Conservation (phyloP, 2,797 vertebrate species). For the Neomorphus geoffroyi region DNA sequence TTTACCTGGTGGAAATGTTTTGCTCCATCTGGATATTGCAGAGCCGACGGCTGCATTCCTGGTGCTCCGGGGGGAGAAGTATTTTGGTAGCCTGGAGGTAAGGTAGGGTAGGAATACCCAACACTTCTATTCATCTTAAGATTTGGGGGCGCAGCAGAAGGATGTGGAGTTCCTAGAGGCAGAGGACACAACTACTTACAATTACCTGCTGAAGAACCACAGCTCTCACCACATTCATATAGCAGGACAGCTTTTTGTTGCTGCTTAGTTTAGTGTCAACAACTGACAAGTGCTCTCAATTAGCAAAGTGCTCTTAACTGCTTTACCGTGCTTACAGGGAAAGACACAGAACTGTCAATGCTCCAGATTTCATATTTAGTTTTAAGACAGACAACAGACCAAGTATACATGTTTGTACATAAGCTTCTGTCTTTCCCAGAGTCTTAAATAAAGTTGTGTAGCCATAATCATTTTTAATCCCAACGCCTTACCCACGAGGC, state of each 20-base stretch:
- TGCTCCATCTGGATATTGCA: conserved; percentile 83
- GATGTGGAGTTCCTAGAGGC: conserved; percentile 76
- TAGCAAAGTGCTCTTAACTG: not conserved
- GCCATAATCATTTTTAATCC: not conserved
- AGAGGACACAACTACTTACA: conserved; percentile 44
- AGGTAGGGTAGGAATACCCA: conserved; percentile 87
- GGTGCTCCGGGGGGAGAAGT: conserved; percentile 67
- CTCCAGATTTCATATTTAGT: not conserved
- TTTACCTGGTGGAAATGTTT: conserved; percentile 89
- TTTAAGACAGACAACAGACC: not conserved
- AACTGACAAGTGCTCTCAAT: not conserved
- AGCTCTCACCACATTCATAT: not conserved
- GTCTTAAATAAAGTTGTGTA: not conserved
- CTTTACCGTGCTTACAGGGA: not conserved
- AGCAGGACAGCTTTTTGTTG: not conserved
- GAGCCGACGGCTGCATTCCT: conserved; percentile 76
- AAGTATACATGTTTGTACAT: not conserved
- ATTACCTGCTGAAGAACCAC: conserved; percentile 2
- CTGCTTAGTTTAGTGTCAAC: not conserved
- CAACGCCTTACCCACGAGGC: conserved; percentile 83
- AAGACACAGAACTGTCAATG: not conserved
- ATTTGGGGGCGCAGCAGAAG: conserved; percentile 74
- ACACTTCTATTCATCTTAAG: conserved; percentile 80
- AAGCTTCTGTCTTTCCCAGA: not conserved
- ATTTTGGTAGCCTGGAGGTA: conserved; percentile 92